Base-by-base conservation (phyloP, 2,888 invertebrate species). In the Tillus elongatus region DNA sequence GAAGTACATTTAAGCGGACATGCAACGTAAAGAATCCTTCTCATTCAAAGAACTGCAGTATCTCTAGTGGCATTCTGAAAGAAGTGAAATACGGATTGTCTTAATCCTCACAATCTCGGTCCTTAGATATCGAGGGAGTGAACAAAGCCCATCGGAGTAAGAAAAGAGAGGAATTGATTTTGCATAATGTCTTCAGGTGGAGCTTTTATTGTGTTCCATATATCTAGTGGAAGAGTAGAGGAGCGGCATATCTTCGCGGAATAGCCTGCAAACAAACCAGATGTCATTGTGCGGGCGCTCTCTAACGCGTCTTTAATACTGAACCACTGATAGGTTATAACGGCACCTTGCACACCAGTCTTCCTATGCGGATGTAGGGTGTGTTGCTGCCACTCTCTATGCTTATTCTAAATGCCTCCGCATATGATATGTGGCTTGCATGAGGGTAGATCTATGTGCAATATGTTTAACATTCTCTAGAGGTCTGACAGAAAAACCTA, bases 141-240 rank as follows among this genome's bases (percentile, higher is more conserved):
- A 61, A 61, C 60, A 61, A 62, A 61, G 61, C 58, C 47, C 50
- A 41, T 41, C 45, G 39, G 40, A 41, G 52, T 45, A 51, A 52
- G 55, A 54, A 56, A 58, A 55, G 61, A 61, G 55, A 60, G 57
- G 66, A 66, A 67, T 67, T 66, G 67, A 66, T 66, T 67, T 67
- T 67, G 66, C 66, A 67, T 67, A 67, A 67, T 65, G 67, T 66
- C 63, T 60, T 65, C 65, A 65, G 67, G 66, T 63, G 63, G 57
- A 60, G 52, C 55, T 63, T 65, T 65, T 64, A 64, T 65, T 65
- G 63, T 64, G 60, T 58, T 60, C 63, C 63, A 64, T 64, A 64
- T 64, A 64, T 64, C 60, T 61, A 55, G 54, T 50, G 56, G 53
- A 55, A 57, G 53, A 54, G 55, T 49, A 50, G 52, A 53, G 52